A percentile compares a stretch with the other conserved stretches of the same genome.
Evolutionary conservation across 2,888 invertebrate genomes (phyloP).

Genomic region (Sarcophaga carnaria): DNA sequence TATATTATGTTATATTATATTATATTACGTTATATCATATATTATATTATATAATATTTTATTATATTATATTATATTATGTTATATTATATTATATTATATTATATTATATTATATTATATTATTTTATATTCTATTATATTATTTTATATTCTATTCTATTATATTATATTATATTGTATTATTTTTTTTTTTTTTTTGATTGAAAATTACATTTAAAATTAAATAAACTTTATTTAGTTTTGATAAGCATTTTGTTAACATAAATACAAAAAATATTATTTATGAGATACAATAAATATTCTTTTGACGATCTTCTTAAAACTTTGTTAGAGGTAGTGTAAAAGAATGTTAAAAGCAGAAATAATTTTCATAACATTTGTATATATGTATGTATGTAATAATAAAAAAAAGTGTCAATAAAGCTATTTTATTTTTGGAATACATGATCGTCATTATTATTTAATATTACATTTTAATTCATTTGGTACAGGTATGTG

Average conservation of each 20-base stretch:
- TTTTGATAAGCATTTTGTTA: conserved; percentile 26
- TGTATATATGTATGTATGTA: not conserved
- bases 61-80: no score
- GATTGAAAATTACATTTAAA: conserved; percentile 28
- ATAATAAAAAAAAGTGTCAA: not conserved
- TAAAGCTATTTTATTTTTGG: conserved; percentile 14
- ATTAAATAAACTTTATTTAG: conserved; percentile 30
- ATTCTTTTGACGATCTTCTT: conserved; percentile 15
- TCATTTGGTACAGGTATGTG: not conserved
- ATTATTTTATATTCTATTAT: no score
- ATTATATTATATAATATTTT: no score
- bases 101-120: no score
- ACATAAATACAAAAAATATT: conserved; percentile 38
- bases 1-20: no score
- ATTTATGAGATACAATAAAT: conserved; percentile 11
- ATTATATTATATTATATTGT: no score
- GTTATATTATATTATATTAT: no score
- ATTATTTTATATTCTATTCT: no score
- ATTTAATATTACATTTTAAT: conserved; percentile 28
- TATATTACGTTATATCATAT: no score
- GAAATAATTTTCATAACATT: not conserved
- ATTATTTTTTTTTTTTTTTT: no score
- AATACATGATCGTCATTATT: conserved; percentile 41
- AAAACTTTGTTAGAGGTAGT: conserved; percentile 56
- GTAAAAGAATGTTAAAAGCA: conserved; percentile 7